Base-by-base conservation (phyloP, 64 coral and sea anemone species). In the Montipora capricornis region DNA sequence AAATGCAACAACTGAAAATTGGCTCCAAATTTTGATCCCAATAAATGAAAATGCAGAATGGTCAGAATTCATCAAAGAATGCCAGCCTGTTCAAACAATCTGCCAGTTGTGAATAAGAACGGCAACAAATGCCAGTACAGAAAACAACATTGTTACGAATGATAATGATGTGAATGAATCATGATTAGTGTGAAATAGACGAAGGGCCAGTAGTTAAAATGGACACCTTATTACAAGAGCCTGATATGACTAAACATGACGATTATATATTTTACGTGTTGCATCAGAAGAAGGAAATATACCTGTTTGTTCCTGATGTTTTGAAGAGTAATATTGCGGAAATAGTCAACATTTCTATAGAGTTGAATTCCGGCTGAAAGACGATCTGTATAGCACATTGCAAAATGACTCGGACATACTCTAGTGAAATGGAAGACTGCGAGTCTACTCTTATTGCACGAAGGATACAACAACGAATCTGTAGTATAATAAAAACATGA, bases 221-320 rank as follows among this genome's bases (percentile, higher is more conserved):
- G 17, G 78, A 94, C 12, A 95, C 93, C 20, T 92, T 92, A 44
- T 59, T 92, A 76, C 80, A 84, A 64, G 79, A 92, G 64, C 91
- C 91, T 62, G 81, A 93, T 24, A 64, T 87, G 3, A 57, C 70
- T 74, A 44, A 95, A 52, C 61, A 78, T 95, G 81, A 3, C 81
- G 88, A 95, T 19, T 73, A 95, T 24, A 91, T 95, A 37, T 37
- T 7, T 67, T 87, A 51, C 80, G 88, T 57, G 91, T 95, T 92
- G 89, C 94, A 75, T 84, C 90, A 76, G 83, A 84, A 44, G 94
- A 92, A 44, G 90, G 94, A 69, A 95, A 92, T n/a, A 95, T 20
- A 91, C 94, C 83, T 15, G 29, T 29, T 29, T 29, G 29, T 29
- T 29, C 29, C 29, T 29, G 29, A 29, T 29, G 29, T 29, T 29